Evolutionary conservation across 2,888 invertebrate species (phyloP).

Genomic region (Synanthedon myopaeformis): DNA sequence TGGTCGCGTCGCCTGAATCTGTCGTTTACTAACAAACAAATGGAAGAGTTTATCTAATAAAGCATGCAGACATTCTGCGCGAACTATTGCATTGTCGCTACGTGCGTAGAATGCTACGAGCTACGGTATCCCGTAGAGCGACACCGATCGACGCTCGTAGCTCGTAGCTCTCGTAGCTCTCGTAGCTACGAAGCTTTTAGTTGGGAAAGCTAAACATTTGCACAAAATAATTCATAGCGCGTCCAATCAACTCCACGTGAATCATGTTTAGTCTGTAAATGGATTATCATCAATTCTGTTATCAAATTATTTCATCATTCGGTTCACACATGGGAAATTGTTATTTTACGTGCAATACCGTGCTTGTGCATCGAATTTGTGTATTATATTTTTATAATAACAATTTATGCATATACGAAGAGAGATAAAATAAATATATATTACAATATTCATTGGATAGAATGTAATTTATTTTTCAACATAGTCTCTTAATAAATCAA

Average conservation of each 20-base stretch:
- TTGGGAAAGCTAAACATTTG: not conserved
- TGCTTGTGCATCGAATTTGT: too few relatives aligned
- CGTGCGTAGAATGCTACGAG: not conserved
- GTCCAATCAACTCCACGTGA: not conserved
- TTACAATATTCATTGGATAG: too few relatives aligned
- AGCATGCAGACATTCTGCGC: not conserved
- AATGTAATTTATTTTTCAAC: too few relatives aligned
- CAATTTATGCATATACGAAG: too few relatives aligned
- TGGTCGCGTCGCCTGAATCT: too few relatives aligned
- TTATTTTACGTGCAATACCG: too few relatives aligned
- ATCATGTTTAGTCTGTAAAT: not conserved
- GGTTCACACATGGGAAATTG: too few relatives aligned
- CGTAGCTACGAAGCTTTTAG: not conserved
- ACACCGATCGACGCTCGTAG: not conserved
- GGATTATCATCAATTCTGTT: not conserved
- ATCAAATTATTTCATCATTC: not conserved
- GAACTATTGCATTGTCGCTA: not conserved
- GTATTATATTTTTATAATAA: too few relatives aligned
- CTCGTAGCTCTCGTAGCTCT: not conserved
- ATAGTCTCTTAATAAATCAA: too few relatives aligned
- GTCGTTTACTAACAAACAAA: too few relatives aligned
- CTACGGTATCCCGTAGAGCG: not conserved
- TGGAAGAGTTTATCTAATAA: too few relatives aligned
- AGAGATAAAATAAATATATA: too few relatives aligned
- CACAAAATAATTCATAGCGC: not conserved